phyloP scores from a whole-genome alignment of 2,113 vertebrate species.

The Plestiodon gilberti region DNA sequence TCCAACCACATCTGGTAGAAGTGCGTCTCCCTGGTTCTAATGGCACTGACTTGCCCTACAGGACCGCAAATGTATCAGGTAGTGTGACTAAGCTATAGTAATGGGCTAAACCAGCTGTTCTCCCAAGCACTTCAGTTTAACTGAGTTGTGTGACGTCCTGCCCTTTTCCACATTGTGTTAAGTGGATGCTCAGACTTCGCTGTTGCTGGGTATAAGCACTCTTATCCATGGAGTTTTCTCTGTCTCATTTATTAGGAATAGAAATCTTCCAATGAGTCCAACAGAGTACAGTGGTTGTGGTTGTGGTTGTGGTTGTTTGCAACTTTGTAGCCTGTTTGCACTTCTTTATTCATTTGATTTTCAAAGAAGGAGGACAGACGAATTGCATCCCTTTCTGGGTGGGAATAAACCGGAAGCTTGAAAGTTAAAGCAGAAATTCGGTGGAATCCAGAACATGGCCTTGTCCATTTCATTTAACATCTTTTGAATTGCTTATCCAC shows the following conservation, averaged over 20 bases:
- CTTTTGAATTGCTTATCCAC: background rate
- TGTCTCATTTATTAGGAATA: constrained; percentile 27
- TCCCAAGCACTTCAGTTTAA: background rate
- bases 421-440: background rate
- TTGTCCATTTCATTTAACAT: background rate
- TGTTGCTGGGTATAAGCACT: constrained; percentile 21
- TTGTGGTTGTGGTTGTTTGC: constrained; percentile 27
- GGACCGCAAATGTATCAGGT: too few species aligned
- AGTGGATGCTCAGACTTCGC: constrained; percentile 42
- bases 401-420: background rate
- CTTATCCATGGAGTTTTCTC: constrained; percentile 7
- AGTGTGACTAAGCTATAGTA: background rate
- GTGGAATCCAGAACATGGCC: background rate
- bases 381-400: background rate
- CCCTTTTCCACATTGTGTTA: constrained; percentile 38
- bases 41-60: background rate
- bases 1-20: background rate
- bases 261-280: constrained; percentile 37
- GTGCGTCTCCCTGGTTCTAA: background rate
- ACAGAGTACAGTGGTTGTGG: constrained; percentile 51
- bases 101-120: background rate
- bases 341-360: constrained; percentile 63
- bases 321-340: constrained; percentile 25
- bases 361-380: background rate
- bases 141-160: constrained; percentile 30